Conservation (phyloP, 2,113 vertebrate species). For the Telmatochromis brichardi region DNA sequence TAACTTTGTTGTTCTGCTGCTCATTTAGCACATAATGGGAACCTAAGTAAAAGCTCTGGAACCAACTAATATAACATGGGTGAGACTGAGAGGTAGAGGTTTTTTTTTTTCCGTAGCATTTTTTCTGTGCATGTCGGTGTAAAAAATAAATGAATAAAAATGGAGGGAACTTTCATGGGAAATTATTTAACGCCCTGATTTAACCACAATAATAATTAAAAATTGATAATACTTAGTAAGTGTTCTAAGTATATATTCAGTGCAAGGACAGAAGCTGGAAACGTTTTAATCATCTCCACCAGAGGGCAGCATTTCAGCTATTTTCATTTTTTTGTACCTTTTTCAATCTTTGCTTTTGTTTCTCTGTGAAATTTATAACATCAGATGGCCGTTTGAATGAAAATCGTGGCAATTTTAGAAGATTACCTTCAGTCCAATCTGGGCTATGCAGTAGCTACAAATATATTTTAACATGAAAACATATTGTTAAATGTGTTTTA, state of each 20-base stretch:
- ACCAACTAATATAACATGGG: not conserved
- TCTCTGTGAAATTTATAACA: not conserved
- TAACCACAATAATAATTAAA: not conserved
- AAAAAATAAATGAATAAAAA: not conserved
- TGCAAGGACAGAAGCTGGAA: not conserved
- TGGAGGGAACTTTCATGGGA: not conserved
- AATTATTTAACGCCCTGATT: not conserved
- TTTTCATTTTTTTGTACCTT: not conserved
- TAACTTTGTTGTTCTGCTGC: not conserved
- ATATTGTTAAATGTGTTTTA: not conserved
- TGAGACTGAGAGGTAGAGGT: accelerated
- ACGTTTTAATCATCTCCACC: not conserved
- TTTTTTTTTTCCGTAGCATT: not conserved
- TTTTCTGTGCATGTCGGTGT: not conserved
- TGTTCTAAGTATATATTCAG: not conserved
- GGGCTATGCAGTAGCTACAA: not conserved
- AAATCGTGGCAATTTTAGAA: not conserved
- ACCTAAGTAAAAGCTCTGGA: not conserved
- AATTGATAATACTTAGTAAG: not conserved
- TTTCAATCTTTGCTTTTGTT: not conserved
- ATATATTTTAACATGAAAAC: not conserved
- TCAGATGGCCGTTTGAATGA: not conserved
- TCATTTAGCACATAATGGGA: not conserved
- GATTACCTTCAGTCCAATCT: not conserved
- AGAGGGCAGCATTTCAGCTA: not conserved